Percentiles rank a stretch among this genome's conserved stretches.
These are phyloP conservation scores for Chorisops tibialis DNA, from an alignment of 2,888 invertebrate species.

Conservation along the genomic window DNA sequence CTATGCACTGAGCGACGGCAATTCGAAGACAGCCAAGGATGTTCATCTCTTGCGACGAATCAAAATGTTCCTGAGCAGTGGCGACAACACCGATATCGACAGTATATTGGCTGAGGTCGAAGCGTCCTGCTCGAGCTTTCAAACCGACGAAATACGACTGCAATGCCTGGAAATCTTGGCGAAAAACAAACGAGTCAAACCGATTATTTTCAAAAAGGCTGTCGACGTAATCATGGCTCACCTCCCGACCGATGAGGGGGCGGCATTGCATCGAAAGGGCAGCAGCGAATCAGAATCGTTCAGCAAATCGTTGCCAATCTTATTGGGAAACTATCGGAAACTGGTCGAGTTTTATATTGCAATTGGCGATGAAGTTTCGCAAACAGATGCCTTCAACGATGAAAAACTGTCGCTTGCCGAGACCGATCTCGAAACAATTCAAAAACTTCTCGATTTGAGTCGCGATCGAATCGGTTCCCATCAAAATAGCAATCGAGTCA, in stretches of 20 bases:
- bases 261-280: slow-evolving; percentile 39
- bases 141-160: slow-evolving; percentile 67
- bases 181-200: slow-evolving; percentile 61
- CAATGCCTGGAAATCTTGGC: slow-evolving; percentile 70
- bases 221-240: slow-evolving; percentile 50
- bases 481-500: slow-evolving; percentile 55
- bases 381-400: slow-evolving; percentile 31
- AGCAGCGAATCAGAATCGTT: slow-evolving; percentile 10
- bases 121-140: slow-evolving; percentile 58
- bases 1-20: slow-evolving; percentile 81
- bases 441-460: slow-evolving; percentile 61
- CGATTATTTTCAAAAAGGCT: slow-evolving; percentile 58
- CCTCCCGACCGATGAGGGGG: slow-evolving; percentile 45
- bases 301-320: slow-evolving; percentile 38
- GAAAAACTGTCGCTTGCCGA: slow-evolving; percentile 41
- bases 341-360: slow-evolving; percentile 46
- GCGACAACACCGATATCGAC: slow-evolving; percentile 52
- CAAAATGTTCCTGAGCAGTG: slow-evolving; percentile 63
- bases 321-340: slow-evolving; percentile 41
- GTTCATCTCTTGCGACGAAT: slow-evolving; percentile 79
- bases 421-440: slow-evolving; percentile 59
- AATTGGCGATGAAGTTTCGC: slow-evolving; percentile 36
- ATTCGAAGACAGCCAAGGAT: slow-evolving; percentile 82
- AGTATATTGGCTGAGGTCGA: slow-evolving; percentile 41
- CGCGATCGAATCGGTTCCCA: slow-evolving; percentile 42